phyloP scores from a whole-genome alignment of 1,140 invertebrate species.

The Macrocentrus cingulum region DNA sequence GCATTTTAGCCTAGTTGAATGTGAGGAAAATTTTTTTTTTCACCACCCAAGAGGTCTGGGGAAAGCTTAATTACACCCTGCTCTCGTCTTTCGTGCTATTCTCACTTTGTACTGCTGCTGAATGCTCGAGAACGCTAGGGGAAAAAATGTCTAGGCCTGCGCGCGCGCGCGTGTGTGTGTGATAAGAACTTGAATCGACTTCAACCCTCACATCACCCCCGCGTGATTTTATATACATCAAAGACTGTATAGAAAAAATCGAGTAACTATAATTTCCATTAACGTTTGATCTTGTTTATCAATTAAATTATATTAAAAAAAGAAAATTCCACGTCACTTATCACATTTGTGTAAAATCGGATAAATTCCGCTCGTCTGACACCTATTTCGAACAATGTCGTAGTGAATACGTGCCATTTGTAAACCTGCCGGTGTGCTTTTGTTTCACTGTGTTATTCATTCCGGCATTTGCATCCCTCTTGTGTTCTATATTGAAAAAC shows the following conservation, averaged over 20 bases:
- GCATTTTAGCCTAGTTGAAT: too few species aligned
- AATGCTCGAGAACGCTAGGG: slow-evolving; percentile 41
- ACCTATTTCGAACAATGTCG: slow-evolving; percentile 60
- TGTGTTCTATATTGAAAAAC: too few species aligned
- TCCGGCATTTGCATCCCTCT: slow-evolving; percentile 27
- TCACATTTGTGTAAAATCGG: slow-evolving; percentile 55
- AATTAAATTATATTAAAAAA: too few species aligned
- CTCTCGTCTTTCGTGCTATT: slow-evolving; percentile 13
- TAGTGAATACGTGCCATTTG: slow-evolving; percentile 58
- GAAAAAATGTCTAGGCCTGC: slow-evolving; percentile 20
- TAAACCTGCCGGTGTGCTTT: slow-evolving; percentile 55
- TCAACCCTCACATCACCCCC: too few species aligned
- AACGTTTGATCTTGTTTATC: too few species aligned
- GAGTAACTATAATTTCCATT: too few species aligned
- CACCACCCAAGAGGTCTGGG: too few species aligned
- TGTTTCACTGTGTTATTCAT: slow-evolving; percentile 56
- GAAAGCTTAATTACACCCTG: slow-evolving; percentile 21
- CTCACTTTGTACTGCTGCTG: neutral
- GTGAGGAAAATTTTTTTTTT: too few species aligned
- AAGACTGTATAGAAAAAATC: slow-evolving; percentile 8
- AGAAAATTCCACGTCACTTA: slow-evolving; percentile 55
- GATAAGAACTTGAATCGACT: slow-evolving; percentile 7
- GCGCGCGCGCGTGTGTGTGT: neutral
- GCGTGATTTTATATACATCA: neutral
- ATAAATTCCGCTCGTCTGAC: slow-evolving; percentile 57